Conservation (phyloP, 23 tunicate species). For the Trididemnum nubilum region DNA sequence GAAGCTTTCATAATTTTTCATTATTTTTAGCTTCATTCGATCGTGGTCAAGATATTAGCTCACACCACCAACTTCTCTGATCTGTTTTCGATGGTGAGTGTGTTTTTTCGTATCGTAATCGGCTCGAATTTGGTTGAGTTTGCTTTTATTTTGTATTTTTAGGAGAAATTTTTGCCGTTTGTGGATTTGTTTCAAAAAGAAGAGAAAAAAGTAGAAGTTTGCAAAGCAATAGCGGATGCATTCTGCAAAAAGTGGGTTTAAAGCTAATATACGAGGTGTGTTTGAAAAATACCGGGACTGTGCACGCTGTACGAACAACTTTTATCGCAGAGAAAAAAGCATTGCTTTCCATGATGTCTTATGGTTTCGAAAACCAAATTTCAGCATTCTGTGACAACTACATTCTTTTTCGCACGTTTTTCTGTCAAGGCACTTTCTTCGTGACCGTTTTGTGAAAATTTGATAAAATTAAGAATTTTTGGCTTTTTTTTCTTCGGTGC, state of each 20-base stretch:
- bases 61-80: constrained; percentile 55
- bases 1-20: not conserved
- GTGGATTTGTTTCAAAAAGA: constrained; percentile 95
- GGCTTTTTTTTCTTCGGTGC: too few relatives aligned
- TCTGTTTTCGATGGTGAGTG: constrained; percentile 72
- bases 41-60: constrained; percentile 42
- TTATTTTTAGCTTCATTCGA: constrained; percentile 30
- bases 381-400: too few relatives aligned
- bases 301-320: too few relatives aligned
- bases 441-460: too few relatives aligned
- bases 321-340: too few relatives aligned
- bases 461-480: too few relatives aligned
- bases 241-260: constrained; percentile 1
- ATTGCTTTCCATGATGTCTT: too few relatives aligned
- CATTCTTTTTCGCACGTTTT: too few relatives aligned
- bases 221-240: constrained; percentile 38
- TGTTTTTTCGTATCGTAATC: not conserved
- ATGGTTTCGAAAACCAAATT: too few relatives aligned
- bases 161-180: constrained; percentile 85
- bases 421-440: too few relatives aligned
- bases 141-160: not conserved
- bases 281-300: too few relatives aligned
- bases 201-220: constrained; percentile 57
- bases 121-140: not conserved
- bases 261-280: too few relatives aligned